Evolutionary conservation across 2,888 invertebrate species (phyloP), one percentile per base, ranked within the genome.

Genomic region (Hipparchia semele): DNA sequence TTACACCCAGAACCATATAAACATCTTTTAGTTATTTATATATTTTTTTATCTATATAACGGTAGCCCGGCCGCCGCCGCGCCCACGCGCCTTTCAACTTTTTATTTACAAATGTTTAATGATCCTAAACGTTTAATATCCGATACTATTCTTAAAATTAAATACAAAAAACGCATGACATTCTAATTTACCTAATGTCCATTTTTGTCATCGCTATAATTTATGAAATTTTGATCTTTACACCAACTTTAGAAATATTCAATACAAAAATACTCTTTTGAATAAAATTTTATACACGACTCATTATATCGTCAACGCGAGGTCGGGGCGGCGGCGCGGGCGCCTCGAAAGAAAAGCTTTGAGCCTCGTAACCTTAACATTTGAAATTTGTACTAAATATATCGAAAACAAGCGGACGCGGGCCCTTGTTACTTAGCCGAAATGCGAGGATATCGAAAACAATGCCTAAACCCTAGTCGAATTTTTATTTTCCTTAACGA

Each of bases 61-160:
- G 88, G 86, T 80, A 82, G 79, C 85, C 86, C 80, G 87, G 76
- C 86, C 87, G 83, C 87, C 87, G 86, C 87, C 85, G 83, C 84
- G 80, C 79, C 76, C 77, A 80, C 82, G 82, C 84, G 80, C 84
- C 87, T 82, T 78, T 86, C 86, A 88, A 87, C 89, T 90, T 91
- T 88, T 91, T 95, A 94, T 94, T 94, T 95, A 95, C 95, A 95
- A 95, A 95, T 95, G 95, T 95, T 95, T 95, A 95, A 95, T 95
- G 95, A 90, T 94, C 95, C 95, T 95, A 95, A 95, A 95, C 91
- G 92, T 95, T 95, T 94, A 92, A 94, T 95, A 95, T 90, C 92
- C 95, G 91, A 94, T 90, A 87, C 94, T 94, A 94, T 92, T 91
- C 94, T 94, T 94, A 94, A 94, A 94, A 94, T 94, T 94, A 94